A percentile compares a stretch with the other conserved stretches of the same genome.
These are phyloP conservation scores for Hartigia nigra DNA, from an alignment of 2,888 invertebrate species.

Conservation along the genomic window DNA sequence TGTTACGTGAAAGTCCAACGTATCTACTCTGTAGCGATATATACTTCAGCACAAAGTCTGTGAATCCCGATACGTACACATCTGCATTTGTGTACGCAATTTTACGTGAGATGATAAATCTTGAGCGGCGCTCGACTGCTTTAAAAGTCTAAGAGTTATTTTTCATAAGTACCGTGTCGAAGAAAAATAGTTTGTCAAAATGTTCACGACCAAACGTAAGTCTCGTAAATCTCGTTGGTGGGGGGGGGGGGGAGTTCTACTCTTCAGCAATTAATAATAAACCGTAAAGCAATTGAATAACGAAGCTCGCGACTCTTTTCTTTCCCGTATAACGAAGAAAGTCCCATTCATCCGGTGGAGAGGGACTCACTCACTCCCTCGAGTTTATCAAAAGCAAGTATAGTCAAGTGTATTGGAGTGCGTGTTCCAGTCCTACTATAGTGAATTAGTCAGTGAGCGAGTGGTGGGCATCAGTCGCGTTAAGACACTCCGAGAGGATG, in stretches of 20 bases:
- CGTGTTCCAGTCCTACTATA: constrained; percentile 31
- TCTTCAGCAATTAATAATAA: too few species aligned
- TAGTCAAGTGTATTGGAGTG: constrained; percentile 20
- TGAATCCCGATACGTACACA: not conserved
- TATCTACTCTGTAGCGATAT: not conserved
- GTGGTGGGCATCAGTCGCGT: constrained; percentile 48
- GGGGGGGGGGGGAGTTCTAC: too few species aligned
- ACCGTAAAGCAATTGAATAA: not conserved
- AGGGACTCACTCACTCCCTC: constrained; percentile 28
- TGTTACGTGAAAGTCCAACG: not conserved
- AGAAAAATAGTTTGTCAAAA: too few species aligned
- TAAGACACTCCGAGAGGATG: constrained; percentile 55
- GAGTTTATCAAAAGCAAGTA: constrained; percentile 37
- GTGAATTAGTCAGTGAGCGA: constrained; percentile 42
- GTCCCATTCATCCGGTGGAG: constrained; percentile 5
- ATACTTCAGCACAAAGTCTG: not conserved
- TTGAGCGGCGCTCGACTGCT: not conserved
- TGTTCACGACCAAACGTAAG: too few species aligned
- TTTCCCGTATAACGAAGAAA: not conserved
- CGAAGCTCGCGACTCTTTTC: not conserved
- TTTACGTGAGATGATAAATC: not conserved
- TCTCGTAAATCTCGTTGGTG: too few species aligned
- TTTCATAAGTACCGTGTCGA: too few species aligned
- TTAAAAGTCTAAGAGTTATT: not conserved
- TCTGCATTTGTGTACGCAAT: not conserved